Conservation (phyloP, 2,797 vertebrate genomes). For the Vireo griseus region DNA sequence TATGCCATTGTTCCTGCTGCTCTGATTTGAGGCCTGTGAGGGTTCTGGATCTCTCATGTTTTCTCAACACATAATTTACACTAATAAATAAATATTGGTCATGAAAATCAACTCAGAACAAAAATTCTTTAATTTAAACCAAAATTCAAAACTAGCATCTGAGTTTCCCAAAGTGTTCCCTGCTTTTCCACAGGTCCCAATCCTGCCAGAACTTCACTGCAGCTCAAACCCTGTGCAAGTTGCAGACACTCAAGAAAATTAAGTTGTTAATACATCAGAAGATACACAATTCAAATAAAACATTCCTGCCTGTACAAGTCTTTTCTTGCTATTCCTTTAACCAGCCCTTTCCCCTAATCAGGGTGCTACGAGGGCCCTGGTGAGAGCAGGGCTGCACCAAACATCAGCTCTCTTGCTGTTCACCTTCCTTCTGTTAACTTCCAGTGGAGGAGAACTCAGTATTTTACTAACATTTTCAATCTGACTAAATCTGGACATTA, state of each 20-base stretch:
- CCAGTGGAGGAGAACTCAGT: neutral
- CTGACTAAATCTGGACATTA: neutral
- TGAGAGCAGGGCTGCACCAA: neutral
- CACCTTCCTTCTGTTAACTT: neutral
- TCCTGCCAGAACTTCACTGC: neutral
- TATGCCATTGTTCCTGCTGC: neutral
- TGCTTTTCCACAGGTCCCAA: neutral
- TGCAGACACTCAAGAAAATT: neutral
- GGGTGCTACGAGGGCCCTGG: neutral
- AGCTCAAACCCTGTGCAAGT: neutral
- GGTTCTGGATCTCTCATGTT: neutral
- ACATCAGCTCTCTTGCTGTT: neutral
- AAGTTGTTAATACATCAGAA: neutral
- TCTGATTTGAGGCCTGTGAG: neutral
- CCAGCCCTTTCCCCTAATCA: neutral
- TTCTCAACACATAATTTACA: neutral
- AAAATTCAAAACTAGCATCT: neutral
- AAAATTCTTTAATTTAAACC: neutral
- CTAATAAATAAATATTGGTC: neutral
- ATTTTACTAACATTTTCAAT: neutral
- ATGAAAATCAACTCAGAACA: neutral
- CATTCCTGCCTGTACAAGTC: conserved; percentile 20
- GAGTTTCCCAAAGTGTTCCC: neutral
- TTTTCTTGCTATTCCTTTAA: conserved; percentile 1
- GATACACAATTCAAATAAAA: conserved; percentile 24